Base-by-base conservation (phyloP, 2,797 vertebrate genomes). In the Bufotes viridis region DNA sequence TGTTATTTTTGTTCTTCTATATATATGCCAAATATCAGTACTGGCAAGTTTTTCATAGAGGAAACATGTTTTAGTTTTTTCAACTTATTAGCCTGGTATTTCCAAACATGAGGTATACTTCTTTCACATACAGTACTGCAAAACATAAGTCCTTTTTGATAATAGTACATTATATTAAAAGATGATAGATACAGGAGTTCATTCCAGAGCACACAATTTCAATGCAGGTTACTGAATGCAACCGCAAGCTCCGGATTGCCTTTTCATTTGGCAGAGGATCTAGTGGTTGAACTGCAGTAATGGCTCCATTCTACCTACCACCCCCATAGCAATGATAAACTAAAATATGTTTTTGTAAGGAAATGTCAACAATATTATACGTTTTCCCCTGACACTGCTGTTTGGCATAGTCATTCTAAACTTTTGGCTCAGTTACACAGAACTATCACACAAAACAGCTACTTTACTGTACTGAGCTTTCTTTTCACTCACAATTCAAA, bases 291-390 rank as follows among this genome's bases (percentile, higher is more conserved):
- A 29, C 55, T 85, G 42, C 78, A 63, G 61, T 81, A 85, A 88
- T 75, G 78, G 63, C 81, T 87, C 53, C 74, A 69, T 75, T 81
- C 42, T 85, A 26, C 69, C 82, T 76, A 75, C 69, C 83, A 61
- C 87, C 83, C 67, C 78, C 83, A 51, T 84, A 81, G 83, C 49
- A 88, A 72, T 63, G 17, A 84, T 75, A 88, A 80, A 74, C 75
- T 79, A 34, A 79, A 88, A 84, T 88, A 88, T 88, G 82, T 82
- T 88, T 81, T 85, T 85, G 69, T 86, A 81, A 74, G 78, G 58
- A 86, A 83, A 89, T 78, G 69, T 85, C 78, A 81, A 89, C 78
- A 89, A 42, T 85, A 89, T 89, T 89, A 75, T 81, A 81, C 29
- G 18, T 78, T 85, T 80, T 89, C 87, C 87, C 87, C 55, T 81